These are phyloP conservation scores for Drosophila antonietae DNA, from an alignment of 2,888 invertebrate genomes.

Conservation along the genomic window DNA sequence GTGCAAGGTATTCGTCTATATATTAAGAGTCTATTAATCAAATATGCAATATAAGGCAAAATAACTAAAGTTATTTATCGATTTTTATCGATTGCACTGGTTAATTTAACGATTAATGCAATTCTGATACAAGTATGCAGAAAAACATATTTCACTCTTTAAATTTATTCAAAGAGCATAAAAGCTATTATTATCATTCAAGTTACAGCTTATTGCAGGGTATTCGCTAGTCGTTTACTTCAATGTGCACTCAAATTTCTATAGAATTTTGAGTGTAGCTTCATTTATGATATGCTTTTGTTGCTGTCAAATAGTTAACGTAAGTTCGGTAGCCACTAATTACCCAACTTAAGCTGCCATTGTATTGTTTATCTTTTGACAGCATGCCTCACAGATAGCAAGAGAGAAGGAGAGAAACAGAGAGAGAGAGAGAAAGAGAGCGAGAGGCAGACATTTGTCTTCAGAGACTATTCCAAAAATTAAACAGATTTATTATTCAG, in stretches of 20 bases:
- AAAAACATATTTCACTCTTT: too few species aligned
- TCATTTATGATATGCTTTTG: slow-evolving; percentile 21
- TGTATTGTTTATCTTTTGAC: slow-evolving; percentile 53
- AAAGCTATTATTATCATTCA: too few species aligned
- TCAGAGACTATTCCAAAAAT: slow-evolving; percentile 58
- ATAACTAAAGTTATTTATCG: neutral
- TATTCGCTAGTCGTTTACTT: neutral
- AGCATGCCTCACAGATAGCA: slow-evolving; percentile 26
- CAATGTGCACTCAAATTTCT: neutral
- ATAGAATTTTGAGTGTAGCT: neutral
- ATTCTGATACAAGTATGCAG: too few species aligned
- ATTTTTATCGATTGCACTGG: neutral
- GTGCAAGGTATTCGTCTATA: too few species aligned
- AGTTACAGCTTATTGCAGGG: neutral
- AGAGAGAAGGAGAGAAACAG: neutral
- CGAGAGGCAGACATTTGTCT: slow-evolving; percentile 4
- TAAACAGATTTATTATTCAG: slow-evolving; percentile 76
- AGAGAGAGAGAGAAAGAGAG: neutral
- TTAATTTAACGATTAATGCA: neutral
- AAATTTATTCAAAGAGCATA: too few species aligned
- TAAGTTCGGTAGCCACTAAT: slow-evolving; percentile 46
- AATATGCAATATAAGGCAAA: too few species aligned
- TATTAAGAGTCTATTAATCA: too few species aligned
- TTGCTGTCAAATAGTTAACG: slow-evolving; percentile 15
- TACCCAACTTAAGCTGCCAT: slow-evolving; percentile 47